Evolutionary conservation across 2,113 vertebrate genomes (phyloP).

Genomic region (Clupea harengus): DNA sequence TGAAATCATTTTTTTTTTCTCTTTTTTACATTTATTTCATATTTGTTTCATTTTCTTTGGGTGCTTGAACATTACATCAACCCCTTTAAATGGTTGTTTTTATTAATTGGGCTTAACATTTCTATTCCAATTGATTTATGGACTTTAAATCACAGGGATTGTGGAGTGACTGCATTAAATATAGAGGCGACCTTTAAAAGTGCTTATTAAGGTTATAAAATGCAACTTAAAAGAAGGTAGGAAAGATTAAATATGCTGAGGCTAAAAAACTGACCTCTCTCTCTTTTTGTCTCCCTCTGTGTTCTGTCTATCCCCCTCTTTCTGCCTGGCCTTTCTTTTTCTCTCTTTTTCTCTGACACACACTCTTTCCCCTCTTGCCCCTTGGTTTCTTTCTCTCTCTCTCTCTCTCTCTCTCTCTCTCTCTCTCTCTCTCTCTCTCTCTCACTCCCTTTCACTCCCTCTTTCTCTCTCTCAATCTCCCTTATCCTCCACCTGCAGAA

Average conservation of each 20-base stretch:
- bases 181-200: constrained; percentile 16
- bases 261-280: constrained; percentile 33
- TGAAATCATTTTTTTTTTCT: background rate
- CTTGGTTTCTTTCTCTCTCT: background rate
- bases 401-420: too few species aligned
- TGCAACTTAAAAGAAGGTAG: constrained; percentile 16
- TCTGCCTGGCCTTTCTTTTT: background rate
- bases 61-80: background rate
- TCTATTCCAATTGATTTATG: constrained; percentile 6
- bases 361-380: background rate
- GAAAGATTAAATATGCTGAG: background rate
- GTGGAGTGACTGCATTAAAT: background rate
- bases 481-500: constrained; percentile 78
- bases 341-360: constrained; percentile 60
- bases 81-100: background rate
- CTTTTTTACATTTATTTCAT: background rate
- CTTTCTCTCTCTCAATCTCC: background rate
- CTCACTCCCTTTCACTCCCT: background rate
- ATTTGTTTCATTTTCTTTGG: background rate
- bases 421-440: constrained; percentile 59
- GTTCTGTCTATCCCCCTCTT: constrained; percentile 52
- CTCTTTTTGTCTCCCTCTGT: background rate
- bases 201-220: constrained; percentile 14
- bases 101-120: constrained; percentile 13
- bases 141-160: constrained; percentile 14